phyloP scores from a whole-genome alignment of 2,888 invertebrate genomes.

The Scaeva pyrastri region DNA sequence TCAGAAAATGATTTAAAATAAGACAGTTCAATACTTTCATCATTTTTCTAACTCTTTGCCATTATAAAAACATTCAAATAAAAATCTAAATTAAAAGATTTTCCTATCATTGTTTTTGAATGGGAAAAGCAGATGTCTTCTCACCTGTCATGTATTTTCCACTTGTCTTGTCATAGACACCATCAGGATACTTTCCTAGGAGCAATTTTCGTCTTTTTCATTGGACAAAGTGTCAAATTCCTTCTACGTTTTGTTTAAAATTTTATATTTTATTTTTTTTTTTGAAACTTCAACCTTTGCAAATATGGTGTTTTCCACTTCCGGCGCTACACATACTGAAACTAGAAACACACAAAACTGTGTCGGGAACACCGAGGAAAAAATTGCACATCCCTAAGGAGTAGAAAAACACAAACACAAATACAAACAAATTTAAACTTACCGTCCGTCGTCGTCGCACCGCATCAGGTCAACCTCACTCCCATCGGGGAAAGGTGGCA shows the following conservation, averaged over 20 bases:
- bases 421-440: conserved; percentile 17
- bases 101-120: not conserved
- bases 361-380: not conserved
- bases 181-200: conserved; percentile 23
- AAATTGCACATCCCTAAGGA: conserved; percentile 16
- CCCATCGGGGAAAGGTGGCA: not conserved
- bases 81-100: not conserved
- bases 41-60: no score
- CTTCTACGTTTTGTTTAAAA: conserved; percentile 1
- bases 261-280: conserved; percentile 15
- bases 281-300: not conserved
- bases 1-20: no score
- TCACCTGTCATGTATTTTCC: conserved; percentile 10
- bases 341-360: conserved; percentile 28
- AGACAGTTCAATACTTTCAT: no score
- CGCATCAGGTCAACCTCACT: conserved; percentile 12
- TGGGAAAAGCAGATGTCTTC: not conserved
- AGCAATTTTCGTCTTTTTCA: conserved; percentile 22
- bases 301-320: conserved; percentile 21
- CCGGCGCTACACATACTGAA: conserved; percentile 15
- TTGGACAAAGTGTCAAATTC: conserved; percentile 34
- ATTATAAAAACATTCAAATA: no score
- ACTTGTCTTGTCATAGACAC: not conserved
- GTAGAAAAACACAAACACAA: no score
- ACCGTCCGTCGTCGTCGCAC: no score